Evolutionary conservation across 2,797 vertebrate genomes (phyloP).

Genomic region (Dallia pectoralis): DNA sequence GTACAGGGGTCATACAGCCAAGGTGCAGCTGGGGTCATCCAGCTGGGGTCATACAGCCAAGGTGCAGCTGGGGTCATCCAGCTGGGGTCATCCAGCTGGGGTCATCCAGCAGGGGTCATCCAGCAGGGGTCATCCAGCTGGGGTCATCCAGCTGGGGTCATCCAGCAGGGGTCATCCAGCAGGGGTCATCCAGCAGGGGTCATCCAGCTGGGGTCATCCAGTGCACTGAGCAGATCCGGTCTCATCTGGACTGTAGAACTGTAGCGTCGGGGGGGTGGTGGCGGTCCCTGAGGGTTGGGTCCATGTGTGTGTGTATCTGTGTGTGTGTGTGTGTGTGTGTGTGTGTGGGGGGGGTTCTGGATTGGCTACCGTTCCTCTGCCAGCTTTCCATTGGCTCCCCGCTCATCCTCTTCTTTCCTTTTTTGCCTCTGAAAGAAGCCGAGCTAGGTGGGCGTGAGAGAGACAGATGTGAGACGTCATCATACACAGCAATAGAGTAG

Average conservation of each 20-base stretch:
- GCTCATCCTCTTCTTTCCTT: slow-evolving; percentile 70
- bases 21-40: slow-evolving; percentile 52
- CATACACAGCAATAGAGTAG: too few species aligned
- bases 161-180: slow-evolving; percentile 45
- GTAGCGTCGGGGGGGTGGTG: slow-evolving; percentile 45
- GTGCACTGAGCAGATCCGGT: slow-evolving; percentile 59
- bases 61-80: slow-evolving; percentile 52
- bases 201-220: slow-evolving; percentile 52
- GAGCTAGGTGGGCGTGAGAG: slow-evolving; percentile 71
- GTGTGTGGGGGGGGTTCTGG: slow-evolving; percentile 45
- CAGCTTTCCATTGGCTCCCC: slow-evolving; percentile 75
- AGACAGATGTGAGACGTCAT: background rate
- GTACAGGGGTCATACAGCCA: slow-evolving; percentile 39
- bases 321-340: slow-evolving; percentile 47
- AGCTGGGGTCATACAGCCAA: too few species aligned
- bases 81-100: slow-evolving; percentile 46
- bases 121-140: slow-evolving; percentile 55
- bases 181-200: slow-evolving; percentile 45
- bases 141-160: slow-evolving; percentile 43
- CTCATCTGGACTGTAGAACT: slow-evolving; percentile 40
- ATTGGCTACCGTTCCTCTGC: slow-evolving; percentile 84
- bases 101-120: slow-evolving; percentile 54
- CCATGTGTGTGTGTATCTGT: slow-evolving; percentile 60
- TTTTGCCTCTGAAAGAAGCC: slow-evolving; percentile 92
- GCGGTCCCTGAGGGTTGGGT: slow-evolving; percentile 78